Evolutionary conservation across 2,888 invertebrate species (phyloP).

Genomic region (Caenorhabditis sp.): DNA sequence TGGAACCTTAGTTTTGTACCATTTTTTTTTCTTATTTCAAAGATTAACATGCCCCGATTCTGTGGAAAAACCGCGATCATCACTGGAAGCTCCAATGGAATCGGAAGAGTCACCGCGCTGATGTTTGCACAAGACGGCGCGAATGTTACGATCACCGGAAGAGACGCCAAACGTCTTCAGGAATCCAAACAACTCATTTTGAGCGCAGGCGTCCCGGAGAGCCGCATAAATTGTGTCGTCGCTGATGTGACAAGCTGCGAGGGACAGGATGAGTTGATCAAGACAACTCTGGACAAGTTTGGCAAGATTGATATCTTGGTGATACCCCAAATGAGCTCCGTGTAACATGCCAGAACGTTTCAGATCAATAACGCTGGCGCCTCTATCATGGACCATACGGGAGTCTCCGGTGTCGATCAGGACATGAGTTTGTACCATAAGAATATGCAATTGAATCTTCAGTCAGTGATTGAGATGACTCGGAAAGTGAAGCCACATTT

Average conservation of each 20-base stretch:
- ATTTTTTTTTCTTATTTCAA: too few species aligned
- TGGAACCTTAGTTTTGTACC: too few species aligned
- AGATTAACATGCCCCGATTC: conserved; percentile 19
- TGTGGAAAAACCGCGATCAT: conserved; percentile 25
- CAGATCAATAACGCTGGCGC: conserved; percentile 56
- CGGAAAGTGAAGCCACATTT: conserved; percentile 60
- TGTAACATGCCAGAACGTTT: too few species aligned
- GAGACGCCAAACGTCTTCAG: conserved; percentile 25
- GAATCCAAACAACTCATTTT: conserved; percentile 30
- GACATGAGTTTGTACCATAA: conserved; percentile 20
- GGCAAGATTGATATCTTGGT: conserved; percentile 25
- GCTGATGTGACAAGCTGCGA: conserved; percentile 12
- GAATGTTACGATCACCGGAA: conserved; percentile 42
- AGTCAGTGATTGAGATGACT: conserved; percentile 50
- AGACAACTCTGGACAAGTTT: conserved; percentile 19
- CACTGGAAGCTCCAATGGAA: conserved; percentile 20
- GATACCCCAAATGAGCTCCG: too few species aligned
- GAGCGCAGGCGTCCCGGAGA: conserved; percentile 19
- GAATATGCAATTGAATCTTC: conserved; percentile 21
- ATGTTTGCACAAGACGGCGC: conserved; percentile 38
- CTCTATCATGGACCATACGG: conserved; percentile 3
- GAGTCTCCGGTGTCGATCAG: conserved; percentile 8
- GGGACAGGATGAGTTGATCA: conserved; percentile 39
- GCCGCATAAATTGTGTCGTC: conserved; percentile 16
- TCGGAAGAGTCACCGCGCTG: conserved; percentile 8